Percentiles rank a stretch among this genome's conserved stretches.
Evolutionary conservation across 1,140 invertebrate genomes (phyloP).

Genomic region (Chionoecetes opilio): DNA sequence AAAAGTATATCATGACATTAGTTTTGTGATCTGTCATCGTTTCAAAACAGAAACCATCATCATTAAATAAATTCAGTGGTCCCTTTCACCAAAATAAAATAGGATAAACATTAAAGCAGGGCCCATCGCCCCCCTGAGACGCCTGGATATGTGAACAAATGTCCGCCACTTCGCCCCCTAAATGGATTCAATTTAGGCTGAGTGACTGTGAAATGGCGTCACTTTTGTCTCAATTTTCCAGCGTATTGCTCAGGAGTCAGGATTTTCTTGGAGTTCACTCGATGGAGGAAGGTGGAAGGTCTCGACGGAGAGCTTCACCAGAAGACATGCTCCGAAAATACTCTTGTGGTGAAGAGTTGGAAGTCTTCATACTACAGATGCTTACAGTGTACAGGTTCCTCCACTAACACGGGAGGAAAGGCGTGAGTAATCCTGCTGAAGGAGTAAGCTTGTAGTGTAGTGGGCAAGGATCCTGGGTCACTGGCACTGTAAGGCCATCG

Average conservation of each 20-base stretch:
- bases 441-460: constrained; percentile 64
- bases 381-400: constrained; percentile 70
- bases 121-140: constrained; percentile 77
- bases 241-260: constrained; percentile 67
- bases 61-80: neutral
- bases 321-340: constrained; percentile 47
- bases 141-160: constrained; percentile 78
- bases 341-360: constrained; percentile 37
- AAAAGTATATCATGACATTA: too few relatives aligned
- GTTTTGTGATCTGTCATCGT: too few relatives aligned
- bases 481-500: constrained; percentile 50
- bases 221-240: constrained; percentile 80
- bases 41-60: neutral
- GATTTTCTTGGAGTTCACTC: constrained; percentile 42
- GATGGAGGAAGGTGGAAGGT: neutral
- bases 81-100: constrained; percentile 4
- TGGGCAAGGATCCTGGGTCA: constrained; percentile 7
- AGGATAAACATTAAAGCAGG: constrained; percentile 73
- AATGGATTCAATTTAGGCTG: constrained; percentile 81
- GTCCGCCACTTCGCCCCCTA: constrained; percentile 79
- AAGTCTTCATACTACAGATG: constrained; percentile 64
- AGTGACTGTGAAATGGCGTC: constrained; percentile 80
- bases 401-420: neutral
- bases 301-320: constrained; percentile 9
- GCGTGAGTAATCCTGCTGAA: constrained; percentile 64